Evolutionary conservation across 2,797 vertebrate species (phyloP), one percentile per base, ranked within the genome.

Genomic region (Gallinago nigripennis): DNA sequence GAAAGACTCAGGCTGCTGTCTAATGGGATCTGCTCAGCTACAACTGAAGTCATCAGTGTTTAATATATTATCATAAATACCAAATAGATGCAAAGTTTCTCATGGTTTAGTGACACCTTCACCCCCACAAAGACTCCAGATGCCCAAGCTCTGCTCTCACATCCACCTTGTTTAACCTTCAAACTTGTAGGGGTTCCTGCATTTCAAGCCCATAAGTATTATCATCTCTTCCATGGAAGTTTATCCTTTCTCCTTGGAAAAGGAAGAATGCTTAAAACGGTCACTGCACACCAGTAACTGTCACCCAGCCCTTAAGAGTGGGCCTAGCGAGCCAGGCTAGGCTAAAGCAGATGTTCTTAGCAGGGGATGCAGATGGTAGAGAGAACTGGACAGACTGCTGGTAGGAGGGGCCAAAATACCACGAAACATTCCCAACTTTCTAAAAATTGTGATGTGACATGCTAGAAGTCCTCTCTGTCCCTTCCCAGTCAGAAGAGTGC

Each of bases 171-270:
- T 9, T 28, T 12, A 64, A 70, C 41, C n/a, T n/a, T 57, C 43
- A 27, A 14, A 33, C 33, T 31, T 25, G 11, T 50, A 86, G 3
- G 25, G 66, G 24, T 65, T 28, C 37, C 61, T 41, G 65, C 30
- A 19, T 0, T 48, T 30, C 78, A 51, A 12, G 21, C 16, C 1
- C 2, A 1, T 1, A 27, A 51, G 6, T 31, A 4, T 2, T 2
- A 20, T 10, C 0, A 1, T 16, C 51, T 30, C 77, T 66, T 41
- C 46, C 37, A 72, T 3, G 37, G 56, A 30, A 48, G 39, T 39
- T 69, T 17, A 4, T 31, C n/a, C n/a, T 68, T 41, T 60, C 37
- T 86, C 37, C 25, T 20, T 53, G 37, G 21, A 69, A 28, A 46
- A 46, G 66, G 45, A 9, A 48, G 24, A 72, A 10, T 18, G 17